phyloP scores from a whole-genome alignment of 2,888 invertebrate genomes.

The Melanotus villosus region DNA sequence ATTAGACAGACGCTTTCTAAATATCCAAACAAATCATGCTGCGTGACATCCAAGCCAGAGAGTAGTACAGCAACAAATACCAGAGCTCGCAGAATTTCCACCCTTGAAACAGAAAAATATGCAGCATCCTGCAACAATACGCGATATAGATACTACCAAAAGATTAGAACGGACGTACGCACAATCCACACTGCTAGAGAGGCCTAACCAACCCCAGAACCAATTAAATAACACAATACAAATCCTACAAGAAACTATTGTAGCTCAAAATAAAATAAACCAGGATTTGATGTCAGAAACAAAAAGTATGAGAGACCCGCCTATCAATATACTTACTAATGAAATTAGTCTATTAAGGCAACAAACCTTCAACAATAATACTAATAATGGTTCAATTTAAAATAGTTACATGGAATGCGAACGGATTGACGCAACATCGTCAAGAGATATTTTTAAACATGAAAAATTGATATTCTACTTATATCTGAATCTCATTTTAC shows the following conservation, averaged over 20 bases:
- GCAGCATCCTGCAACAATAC: background rate
- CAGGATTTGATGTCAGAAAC: constrained; percentile 8
- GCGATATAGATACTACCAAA: no score
- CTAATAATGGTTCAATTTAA: constrained; percentile 3
- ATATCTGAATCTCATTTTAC: no score
- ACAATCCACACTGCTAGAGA: no score
- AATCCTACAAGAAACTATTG: no score
- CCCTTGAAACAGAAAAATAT: constrained; percentile 2
- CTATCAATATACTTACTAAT: constrained; percentile 15
- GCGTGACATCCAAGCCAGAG: background rate
- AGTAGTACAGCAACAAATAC: background rate
- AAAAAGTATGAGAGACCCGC: constrained; percentile 12
- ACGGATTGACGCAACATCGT: background rate
- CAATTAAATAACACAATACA: no score
- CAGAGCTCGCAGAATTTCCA: constrained; percentile 5
- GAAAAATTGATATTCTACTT: background rate
- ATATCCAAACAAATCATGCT: constrained; percentile 7
- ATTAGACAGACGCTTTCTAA: background rate
- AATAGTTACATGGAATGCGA: constrained; percentile 17
- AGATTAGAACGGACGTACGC: no score
- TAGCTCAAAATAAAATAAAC: no score
- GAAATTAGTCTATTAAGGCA: constrained; percentile 13
- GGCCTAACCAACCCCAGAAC: no score
- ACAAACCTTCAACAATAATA: constrained; percentile 9
- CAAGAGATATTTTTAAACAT: background rate